Evolutionary conservation across 2,797 vertebrate species (phyloP).

Genomic region (Balearica regulorum): DNA sequence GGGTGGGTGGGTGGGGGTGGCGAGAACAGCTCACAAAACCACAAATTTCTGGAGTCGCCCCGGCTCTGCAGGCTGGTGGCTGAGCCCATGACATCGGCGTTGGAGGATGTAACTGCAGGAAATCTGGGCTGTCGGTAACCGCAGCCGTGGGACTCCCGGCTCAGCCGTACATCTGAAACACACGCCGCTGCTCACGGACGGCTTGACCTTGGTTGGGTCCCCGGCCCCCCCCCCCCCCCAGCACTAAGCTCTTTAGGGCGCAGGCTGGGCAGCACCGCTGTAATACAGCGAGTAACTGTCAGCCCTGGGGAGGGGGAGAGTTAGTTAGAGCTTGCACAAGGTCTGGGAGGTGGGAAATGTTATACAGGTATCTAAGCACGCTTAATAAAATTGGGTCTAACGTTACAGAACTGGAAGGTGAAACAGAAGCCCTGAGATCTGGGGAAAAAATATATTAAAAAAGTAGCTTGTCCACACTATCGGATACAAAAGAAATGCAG

Average conservation of each 20-base stretch:
- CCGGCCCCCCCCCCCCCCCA: neutral
- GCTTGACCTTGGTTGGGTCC: neutral
- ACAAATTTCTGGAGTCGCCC: neutral
- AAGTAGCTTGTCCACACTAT: neutral
- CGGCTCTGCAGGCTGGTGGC: neutral
- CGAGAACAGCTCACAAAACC: neutral
- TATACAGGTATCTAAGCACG: neutral
- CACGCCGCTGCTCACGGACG: rapidly evolving
- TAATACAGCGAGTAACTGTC: neutral
- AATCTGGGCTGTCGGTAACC: neutral
- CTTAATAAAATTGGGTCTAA: neutral
- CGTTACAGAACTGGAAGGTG: neutral
- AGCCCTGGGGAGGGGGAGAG: neutral
- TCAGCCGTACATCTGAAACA: neutral
- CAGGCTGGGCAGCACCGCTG: neutral
- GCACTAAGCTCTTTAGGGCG: neutral
- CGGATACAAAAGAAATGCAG: neutral
- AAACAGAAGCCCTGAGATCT: neutral
- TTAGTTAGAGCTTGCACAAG: neutral
- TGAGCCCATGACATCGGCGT: rapidly evolving
- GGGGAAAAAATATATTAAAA: neutral
- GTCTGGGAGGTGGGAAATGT: neutral
- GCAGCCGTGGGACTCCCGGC: rapidly evolving
- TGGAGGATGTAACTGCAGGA: neutral
- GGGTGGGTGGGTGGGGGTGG: too few relatives aligned